Conservation (phyloP, 2,888 invertebrate genomes). For the Ochropleura plecta region DNA sequence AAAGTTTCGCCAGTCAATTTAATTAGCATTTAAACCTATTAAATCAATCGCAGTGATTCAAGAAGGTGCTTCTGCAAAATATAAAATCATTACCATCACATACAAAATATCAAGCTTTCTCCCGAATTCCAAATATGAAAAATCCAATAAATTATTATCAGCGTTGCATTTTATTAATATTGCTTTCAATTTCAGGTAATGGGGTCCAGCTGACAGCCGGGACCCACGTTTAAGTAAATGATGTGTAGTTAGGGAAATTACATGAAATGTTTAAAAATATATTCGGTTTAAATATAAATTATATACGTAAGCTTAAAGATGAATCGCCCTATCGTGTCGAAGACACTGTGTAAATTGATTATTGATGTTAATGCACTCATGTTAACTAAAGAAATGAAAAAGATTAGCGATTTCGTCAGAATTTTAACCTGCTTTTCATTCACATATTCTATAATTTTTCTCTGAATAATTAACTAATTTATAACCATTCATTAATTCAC, state of each 20-base stretch:
- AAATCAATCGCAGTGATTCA: background rate
- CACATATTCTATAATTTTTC: background rate
- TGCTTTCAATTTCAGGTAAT: constrained; percentile 78
- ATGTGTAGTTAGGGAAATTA: constrained; percentile 62
- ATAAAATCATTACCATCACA: background rate
- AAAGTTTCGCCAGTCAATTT: background rate
- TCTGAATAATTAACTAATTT: background rate
- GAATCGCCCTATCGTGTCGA: constrained; percentile 55
- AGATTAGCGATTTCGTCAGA: background rate
- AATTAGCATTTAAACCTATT: background rate
- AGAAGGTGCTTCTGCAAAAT: background rate
- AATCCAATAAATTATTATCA: constrained; percentile 30
- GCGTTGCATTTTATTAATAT: constrained; percentile 39
- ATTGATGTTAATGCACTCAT: constrained; percentile 20
- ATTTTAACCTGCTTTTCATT: background rate
- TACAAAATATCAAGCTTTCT: background rate
- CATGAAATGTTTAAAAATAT: constrained; percentile 60
- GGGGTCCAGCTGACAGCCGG: constrained; percentile 75
- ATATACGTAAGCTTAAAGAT: constrained; percentile 49
- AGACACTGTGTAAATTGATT: constrained; percentile 52
- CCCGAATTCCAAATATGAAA: constrained; percentile 4
- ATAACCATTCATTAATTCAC: background rate
- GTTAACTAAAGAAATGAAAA: constrained; percentile 19
- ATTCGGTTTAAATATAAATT: constrained; percentile 42
- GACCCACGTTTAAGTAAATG: constrained; percentile 79